A percentile compares a stretch with the other conserved stretches of the same genome.
These are phyloP conservation scores for Heliconius hewitsoni DNA, from an alignment of 1,140 invertebrate genomes.

Conservation along the genomic window DNA sequence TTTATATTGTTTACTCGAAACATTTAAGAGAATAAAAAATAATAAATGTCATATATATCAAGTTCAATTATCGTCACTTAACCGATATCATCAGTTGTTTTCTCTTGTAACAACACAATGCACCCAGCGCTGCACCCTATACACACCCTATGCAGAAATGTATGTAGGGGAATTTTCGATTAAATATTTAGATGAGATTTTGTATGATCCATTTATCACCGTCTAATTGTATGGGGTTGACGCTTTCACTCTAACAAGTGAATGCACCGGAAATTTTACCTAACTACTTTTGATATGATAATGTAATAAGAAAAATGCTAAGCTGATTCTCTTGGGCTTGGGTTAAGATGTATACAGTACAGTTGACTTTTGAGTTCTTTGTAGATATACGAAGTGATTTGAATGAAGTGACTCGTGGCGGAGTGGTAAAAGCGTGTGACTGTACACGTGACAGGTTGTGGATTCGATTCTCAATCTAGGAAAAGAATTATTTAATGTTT, in stretches of 20 bases:
- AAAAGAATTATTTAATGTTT: too few relatives aligned
- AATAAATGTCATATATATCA: neutral
- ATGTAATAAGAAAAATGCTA: conserved; percentile 64
- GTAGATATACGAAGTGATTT: neutral
- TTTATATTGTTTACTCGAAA: neutral
- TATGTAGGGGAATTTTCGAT: conserved; percentile 77
- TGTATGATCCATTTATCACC: conserved; percentile 78
- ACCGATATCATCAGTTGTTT: conserved; percentile 35
- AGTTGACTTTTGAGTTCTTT: neutral
- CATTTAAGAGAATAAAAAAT: neutral
- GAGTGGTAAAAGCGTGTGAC: too few relatives aligned
- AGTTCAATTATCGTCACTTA: conserved; percentile 37
- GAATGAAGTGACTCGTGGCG: too few relatives aligned
- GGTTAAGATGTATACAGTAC: conserved; percentile 24
- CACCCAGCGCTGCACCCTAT: conserved; percentile 34
- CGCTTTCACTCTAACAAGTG: conserved; percentile 54
- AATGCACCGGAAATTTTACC: conserved; percentile 53
- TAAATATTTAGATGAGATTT: conserved; percentile 81
- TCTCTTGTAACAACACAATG: conserved; percentile 32
- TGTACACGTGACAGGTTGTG: too few relatives aligned
- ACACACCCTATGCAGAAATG: conserved; percentile 50
- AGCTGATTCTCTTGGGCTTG: conserved; percentile 28
- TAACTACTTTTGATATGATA: conserved; percentile 75
- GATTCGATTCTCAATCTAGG: too few relatives aligned
- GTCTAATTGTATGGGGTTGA: conserved; percentile 73